phyloP scores from a whole-genome alignment of 2,888 invertebrate species.

The Drosophila anomalipes region DNA sequence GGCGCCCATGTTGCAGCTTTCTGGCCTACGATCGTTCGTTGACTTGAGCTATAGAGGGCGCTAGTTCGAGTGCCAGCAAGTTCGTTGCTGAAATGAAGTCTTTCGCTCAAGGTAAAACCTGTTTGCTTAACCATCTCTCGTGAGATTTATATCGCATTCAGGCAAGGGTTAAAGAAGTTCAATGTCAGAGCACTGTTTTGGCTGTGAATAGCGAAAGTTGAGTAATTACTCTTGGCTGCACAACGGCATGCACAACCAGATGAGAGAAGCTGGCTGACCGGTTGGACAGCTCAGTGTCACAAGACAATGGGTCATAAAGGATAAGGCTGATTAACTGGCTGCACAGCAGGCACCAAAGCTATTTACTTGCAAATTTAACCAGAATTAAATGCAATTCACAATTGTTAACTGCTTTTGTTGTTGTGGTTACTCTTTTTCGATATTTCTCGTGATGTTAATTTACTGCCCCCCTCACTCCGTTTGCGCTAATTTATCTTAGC shows the following conservation, averaged over 20 bases:
- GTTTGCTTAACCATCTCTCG: constrained; percentile 32
- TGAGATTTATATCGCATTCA: constrained; percentile 37
- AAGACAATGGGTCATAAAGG: constrained; percentile 15
- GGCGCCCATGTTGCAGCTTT: not conserved
- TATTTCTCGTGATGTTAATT: constrained; percentile 22
- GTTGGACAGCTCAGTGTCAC: constrained; percentile 26
- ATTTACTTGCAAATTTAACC: not conserved
- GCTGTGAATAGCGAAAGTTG: constrained; percentile 49
- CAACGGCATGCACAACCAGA: not conserved
- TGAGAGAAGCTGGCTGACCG: not conserved
- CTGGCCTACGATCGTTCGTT: not conserved
- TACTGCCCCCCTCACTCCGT: constrained; percentile 18
- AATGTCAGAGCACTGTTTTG: constrained; percentile 46
- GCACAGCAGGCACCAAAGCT: not conserved
- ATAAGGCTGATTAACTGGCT: constrained; percentile 6
- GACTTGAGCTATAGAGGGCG: constrained; percentile 22
- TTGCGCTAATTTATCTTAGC: constrained; percentile 33
- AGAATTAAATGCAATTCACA: not conserved
- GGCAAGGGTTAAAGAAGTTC: constrained; percentile 55
- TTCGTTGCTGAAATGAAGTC: constrained; percentile 59
- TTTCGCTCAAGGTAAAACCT: constrained; percentile 57
- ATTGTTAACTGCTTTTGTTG: not conserved
- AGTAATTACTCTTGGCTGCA: not conserved
- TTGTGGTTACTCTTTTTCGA: not conserved
- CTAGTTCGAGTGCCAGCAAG: constrained; percentile 29